These are phyloP conservation scores for Drosophila kokeensis DNA, from an alignment of 2,888 invertebrate genomes.

Conservation along the genomic window DNA sequence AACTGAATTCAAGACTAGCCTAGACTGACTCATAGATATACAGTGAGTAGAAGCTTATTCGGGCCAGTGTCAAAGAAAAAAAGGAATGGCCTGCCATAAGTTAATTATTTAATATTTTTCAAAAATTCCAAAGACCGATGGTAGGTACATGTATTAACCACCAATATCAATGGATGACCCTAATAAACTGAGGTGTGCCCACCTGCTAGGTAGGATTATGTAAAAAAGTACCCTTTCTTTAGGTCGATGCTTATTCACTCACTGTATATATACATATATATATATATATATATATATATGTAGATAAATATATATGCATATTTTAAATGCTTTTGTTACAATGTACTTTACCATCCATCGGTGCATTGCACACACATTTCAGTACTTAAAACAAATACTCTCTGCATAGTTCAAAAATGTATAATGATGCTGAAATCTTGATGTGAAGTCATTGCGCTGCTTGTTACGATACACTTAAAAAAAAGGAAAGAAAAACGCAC, in stretches of 20 bases:
- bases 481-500: background rate
- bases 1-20: background rate
- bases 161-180: no score
- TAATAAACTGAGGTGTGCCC: no score
- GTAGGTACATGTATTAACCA: no score
- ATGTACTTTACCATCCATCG: background rate
- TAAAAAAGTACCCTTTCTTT: no score
- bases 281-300: background rate
- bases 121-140: no score
- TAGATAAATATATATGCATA: background rate
- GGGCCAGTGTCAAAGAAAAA: no score
- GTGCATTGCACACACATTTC: background rate
- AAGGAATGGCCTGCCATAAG: no score
- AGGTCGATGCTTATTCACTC: no score
- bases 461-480: background rate
- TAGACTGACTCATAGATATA: background rate
- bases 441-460: slow-evolving; percentile 18
- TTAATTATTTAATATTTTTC: no score
- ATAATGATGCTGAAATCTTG: slow-evolving; percentile 43
- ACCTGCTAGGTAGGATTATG: no score
- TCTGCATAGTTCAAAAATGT: slow-evolving; percentile 4
- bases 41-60: no score
- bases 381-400: background rate
- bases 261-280: no score
- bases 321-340: background rate